Base-by-base conservation (phyloP, 2,797 vertebrate species). In the Leucoraja ocellata region DNA sequence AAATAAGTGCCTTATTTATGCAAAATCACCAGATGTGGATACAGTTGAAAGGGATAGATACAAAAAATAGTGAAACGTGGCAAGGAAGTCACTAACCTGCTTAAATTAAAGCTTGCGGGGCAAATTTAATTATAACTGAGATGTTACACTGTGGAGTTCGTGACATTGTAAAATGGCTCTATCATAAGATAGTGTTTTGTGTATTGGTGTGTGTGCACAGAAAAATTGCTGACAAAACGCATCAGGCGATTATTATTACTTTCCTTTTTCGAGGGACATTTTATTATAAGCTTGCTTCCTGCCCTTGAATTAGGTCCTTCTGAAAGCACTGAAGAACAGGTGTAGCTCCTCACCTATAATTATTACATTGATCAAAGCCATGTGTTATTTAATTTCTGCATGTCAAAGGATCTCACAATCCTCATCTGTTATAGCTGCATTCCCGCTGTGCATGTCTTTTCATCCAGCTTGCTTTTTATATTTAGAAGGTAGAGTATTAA, bases 61-160 rank as follows among this genome's bases (percentile, higher is more conserved):
- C 63, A 71, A 91, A 91, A 91, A 91, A 91, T 65, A 71, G 61
- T 71, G 86, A 23, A 91, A 91, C 5, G n/a, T 68, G 63, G 63
- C 86, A 91, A 91, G 86, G 63, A 32, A 71, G 86, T 91, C n/a
- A 36, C n/a, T 91, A 65, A 8, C n/a, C 86, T 71, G 86, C n/a
- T 71, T 71, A 71, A 91, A 91, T 71, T 91, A 91, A 71, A 91
- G 63, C n/a, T 65, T 39, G n/a, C 86, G 36, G 63, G 71, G 86
- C 71, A 65, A 71, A 32, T 65, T 71, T 91, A 91, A 39, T 91
- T 91, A 39, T 65, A 91, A 71, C 32, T 71, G 65, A 91, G 65
- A 91, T 71, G 63, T 91, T 23, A 91, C 63, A 39, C 28, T 71
- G 86, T 36, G 32, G 18, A 71, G 86, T 91, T 71, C 71, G 32